Base-by-base conservation (phyloP, 1,140 invertebrate species). In the Charaxes varanes region DNA sequence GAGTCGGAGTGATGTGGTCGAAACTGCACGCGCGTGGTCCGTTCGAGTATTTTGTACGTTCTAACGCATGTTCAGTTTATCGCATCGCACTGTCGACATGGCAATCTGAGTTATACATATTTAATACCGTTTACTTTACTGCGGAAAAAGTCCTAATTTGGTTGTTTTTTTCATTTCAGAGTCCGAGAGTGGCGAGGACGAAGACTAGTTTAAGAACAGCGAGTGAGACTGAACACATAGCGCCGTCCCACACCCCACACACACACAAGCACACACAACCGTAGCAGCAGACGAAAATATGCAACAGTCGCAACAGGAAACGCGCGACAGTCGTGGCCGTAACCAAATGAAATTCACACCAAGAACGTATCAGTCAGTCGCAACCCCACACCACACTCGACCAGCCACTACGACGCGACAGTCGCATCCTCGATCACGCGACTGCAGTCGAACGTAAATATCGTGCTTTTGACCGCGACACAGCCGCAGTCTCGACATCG, bases 181-280 rank as follows among this genome's bases (percentile, higher is more conserved):
- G 45, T 82, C 74, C 0, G 74, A 76, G 60, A 82, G 78, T 38
- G 78, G 74, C 23, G 74, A 82, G 47, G 78, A 82, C 5, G 72
- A 79, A 54, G 74, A 82, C 68, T 82, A 79, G 67, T 58, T 61
- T 79, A 79, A 79, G 74, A 53, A 62, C 74, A 79, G 77, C 67
- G 62, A 71, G 69, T 81, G 77, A 78, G 74, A 81, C 77, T 81
- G 77, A 79, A 68, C 62, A 64, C 40, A 54, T 45, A 44, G 54
- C 67, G 62, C 65, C 62, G 58, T 52, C 62, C 54, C 55, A 38
- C 55, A 41, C 48, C 47, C 50, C 30, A 18, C 37, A 40, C 40
- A 23, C 45, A 41, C 44, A 24, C 15, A 31, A 44, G 35, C 44
- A 43, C 17, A 36, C 41, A 16, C 15, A 28, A 41, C 14, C 23